Conservation (phyloP, 2,888 invertebrate species). For the Polydrusus tereticollis region DNA sequence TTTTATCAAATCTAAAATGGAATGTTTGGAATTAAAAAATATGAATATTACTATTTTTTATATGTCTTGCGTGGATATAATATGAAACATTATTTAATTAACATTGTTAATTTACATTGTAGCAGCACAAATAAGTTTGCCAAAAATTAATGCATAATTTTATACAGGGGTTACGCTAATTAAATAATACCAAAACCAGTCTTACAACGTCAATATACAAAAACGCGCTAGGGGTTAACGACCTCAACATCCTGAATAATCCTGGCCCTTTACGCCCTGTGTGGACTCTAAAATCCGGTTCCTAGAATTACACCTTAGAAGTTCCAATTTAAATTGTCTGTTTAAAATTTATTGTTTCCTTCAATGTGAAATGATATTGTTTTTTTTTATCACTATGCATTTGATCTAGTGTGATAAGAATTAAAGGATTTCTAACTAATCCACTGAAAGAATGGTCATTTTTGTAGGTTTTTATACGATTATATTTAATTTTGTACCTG, state of each 20-base stretch:
- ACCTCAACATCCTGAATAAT: constrained; percentile 39
- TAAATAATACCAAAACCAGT: background rate
- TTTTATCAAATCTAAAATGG: too few relatives aligned
- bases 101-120: too few relatives aligned
- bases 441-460: too few relatives aligned
- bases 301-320: constrained; percentile 17
- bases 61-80: too few relatives aligned
- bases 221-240: constrained; percentile 29
- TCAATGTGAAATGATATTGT: background rate
- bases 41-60: too few relatives aligned
- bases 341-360: background rate
- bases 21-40: too few relatives aligned
- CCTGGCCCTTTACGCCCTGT: constrained; percentile 26
- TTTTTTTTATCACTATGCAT: too few relatives aligned
- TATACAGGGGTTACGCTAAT: background rate
- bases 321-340: background rate
- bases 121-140: background rate
- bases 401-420: too few relatives aligned
- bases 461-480: too few relatives aligned
- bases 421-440: too few relatives aligned
- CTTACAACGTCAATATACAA: background rate
- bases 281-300: constrained; percentile 32
- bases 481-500: too few relatives aligned
- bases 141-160: background rate
- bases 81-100: too few relatives aligned